Evolutionary conservation across 2,797 vertebrate genomes (phyloP).

Genomic region (Rhabdomys pumilio): DNA sequence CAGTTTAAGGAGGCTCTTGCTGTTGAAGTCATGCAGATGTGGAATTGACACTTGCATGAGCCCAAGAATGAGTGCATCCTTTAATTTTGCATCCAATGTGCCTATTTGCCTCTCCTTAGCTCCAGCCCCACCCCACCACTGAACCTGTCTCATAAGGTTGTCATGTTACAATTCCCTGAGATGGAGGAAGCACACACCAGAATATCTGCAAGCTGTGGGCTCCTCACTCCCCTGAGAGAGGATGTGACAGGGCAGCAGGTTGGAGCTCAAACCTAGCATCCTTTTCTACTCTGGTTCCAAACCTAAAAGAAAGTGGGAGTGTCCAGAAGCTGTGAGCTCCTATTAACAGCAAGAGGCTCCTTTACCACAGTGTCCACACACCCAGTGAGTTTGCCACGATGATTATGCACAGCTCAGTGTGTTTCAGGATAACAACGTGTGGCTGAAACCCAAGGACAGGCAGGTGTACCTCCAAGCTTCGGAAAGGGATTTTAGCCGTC

Average conservation of each 20-base stretch:
- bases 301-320: not conserved
- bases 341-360: not conserved
- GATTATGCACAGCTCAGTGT: not conserved
- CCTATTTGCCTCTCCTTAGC: not conserved
- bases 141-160: not conserved
- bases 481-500: not conserved
- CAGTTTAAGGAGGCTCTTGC: not conserved
- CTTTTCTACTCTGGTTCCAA: not conserved
- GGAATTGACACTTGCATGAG: not conserved
- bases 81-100: rapidly evolving
- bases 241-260: not conserved
- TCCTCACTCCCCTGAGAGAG: not conserved
- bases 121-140: not conserved
- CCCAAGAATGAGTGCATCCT: not conserved
- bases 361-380: rapidly evolving
- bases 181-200: not conserved
- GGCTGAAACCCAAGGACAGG: not conserved
- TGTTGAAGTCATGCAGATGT: not conserved
- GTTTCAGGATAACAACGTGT: not conserved
- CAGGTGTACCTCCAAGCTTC: not conserved
- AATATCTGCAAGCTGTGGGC: not conserved
- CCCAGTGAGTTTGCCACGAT: rapidly evolving
- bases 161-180: not conserved
- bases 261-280: not conserved
- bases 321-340: not conserved